These are phyloP conservation scores for Myotis davidii DNA, from an alignment of 2,113 vertebrate genomes.

Conservation along the genomic window DNA sequence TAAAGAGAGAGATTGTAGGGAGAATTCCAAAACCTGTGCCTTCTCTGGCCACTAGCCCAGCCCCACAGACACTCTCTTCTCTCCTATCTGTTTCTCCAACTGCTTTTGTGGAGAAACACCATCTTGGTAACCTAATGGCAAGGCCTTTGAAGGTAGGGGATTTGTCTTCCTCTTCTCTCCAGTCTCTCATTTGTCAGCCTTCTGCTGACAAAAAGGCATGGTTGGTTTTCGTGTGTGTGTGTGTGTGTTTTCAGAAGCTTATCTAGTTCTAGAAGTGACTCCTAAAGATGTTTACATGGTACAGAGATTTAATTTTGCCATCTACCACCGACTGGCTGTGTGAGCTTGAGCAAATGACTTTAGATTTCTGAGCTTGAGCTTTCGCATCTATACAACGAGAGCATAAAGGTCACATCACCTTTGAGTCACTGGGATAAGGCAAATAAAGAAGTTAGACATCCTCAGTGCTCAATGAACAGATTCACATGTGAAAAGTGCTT, in stretches of 20 bases:
- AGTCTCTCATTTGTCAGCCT: not conserved
- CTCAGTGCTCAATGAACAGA: not conserved
- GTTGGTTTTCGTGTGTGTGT: not conserved
- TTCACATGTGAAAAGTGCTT: not conserved
- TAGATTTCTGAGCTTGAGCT: not conserved
- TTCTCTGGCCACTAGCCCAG: not conserved
- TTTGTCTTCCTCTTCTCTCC: not conserved
- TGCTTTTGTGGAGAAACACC: not conserved
- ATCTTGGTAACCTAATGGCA: rapidly evolving
- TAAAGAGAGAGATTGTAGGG: not conserved
- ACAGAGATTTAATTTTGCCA: not conserved
- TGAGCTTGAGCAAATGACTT: not conserved
- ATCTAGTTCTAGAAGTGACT: not conserved
- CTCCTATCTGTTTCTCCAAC: not conserved
- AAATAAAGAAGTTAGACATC: not conserved
- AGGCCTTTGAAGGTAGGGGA: not conserved
- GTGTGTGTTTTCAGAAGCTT: not conserved
- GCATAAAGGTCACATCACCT: not conserved
- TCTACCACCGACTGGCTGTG: not conserved
- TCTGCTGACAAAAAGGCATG: not conserved
- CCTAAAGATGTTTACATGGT: not conserved
- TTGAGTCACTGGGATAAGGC: not conserved
- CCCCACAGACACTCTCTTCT: not conserved
- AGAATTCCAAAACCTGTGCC: not conserved
- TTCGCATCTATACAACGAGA: not conserved